Conservation (phyloP, 2,113 vertebrate species). For the Peucedramus taeniatus region DNA sequence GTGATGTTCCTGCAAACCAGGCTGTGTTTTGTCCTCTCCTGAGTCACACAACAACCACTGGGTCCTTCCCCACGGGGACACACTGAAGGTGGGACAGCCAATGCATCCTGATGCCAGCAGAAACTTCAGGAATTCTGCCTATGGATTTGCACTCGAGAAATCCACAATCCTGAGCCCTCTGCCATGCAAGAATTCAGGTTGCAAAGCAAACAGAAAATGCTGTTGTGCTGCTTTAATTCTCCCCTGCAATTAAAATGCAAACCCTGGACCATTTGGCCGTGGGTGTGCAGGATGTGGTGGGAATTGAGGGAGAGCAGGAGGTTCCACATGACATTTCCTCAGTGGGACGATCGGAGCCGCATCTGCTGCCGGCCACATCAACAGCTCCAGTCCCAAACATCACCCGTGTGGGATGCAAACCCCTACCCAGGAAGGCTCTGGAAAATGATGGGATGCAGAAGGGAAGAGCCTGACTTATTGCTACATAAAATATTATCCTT, state of each 20-base stretch:
- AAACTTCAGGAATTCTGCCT: not conserved
- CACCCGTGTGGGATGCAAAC: not conserved
- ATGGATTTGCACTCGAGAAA: not conserved
- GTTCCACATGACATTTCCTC: not conserved
- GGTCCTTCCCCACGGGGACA: not conserved
- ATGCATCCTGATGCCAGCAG: not conserved
- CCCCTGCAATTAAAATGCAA: not conserved
- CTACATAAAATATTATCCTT: not conserved
- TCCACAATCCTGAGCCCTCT: not conserved
- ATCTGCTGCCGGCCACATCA: not conserved
- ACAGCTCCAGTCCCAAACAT: not conserved
- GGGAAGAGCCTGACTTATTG: not conserved
- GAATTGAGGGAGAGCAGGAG: not conserved
- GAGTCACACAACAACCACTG: not conserved
- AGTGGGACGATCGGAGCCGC: not conserved
- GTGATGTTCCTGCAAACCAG: not conserved
- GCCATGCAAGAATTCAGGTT: not conserved
- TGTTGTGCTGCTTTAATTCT: not conserved
- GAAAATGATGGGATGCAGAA: not conserved
- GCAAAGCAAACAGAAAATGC: not conserved
- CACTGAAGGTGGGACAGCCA: not conserved
- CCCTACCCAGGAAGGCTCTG: not conserved
- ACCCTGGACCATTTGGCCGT: not conserved
- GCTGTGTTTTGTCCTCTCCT: not conserved
- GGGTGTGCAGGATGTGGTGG: not conserved